Base-by-base conservation (phyloP, 2,888 invertebrate genomes). In the Drosophila parthenogenetica region DNA sequence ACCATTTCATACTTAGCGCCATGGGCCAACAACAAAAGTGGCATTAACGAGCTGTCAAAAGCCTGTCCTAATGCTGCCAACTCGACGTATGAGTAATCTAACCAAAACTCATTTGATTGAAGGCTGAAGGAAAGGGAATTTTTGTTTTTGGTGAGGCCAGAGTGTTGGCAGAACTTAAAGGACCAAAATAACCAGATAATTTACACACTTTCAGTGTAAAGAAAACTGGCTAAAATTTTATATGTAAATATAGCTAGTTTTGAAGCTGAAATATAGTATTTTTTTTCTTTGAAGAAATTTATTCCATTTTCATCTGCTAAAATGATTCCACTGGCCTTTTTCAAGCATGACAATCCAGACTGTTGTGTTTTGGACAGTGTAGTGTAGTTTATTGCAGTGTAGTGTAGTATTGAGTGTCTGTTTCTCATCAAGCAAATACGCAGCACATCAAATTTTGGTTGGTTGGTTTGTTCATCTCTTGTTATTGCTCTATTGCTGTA, bases 1-100 rank as follows among this genome's bases (percentile, higher is more conserved):
- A 78, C 65, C 73, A 71, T 76, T 69, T 87, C 85, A 81, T 87
- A 82, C 82, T 82, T 82, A 67, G 45, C 71, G 65, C 73, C 74
- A 42, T 11, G 62, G 43, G 37, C 54, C 66, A 42, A 43, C n/a
- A 53, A 58, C n/a, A 53, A 58, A 54, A 49, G 62, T 54, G 58
- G 57, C 53, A 57, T 64, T 72, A 77, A 73, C 39, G 62, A 77
- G 73, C 62, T 59, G 76, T 48, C 65, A 48, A 42, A 61, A 62
- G 46, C 51, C 16, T 54, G 64, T 55, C 10, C 72, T 35, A 62
- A 61, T 45, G 29, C 63, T 40, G 43, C 29, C 29, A 29, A 53
- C 58, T 62, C 46, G 63, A 29, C 64, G 32, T 43, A 70, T 67
- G 68, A 67, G 32, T 63, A 73, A 73, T 77, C 43, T 54, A 48